Conservation (phyloP, 2,113 vertebrate species). For the Peucedramus taeniatus region DNA sequence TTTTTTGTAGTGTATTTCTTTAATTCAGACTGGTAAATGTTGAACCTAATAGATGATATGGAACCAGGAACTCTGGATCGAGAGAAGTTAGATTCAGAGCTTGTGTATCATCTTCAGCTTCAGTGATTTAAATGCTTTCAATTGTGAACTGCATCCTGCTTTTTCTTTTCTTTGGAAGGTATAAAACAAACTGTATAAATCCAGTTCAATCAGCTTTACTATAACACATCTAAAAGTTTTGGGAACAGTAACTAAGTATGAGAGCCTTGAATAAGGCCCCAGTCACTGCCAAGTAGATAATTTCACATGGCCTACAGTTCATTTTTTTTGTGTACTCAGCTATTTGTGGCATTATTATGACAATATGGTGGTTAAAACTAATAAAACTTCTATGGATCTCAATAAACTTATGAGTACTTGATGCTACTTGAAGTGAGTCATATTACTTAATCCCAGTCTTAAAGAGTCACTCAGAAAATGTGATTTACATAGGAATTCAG, state of each 20-base stretch:
- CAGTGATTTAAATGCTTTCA: neutral
- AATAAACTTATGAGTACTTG: neutral
- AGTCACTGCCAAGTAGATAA: neutral
- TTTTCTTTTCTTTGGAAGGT: neutral
- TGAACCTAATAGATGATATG: neutral
- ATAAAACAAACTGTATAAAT: neutral
- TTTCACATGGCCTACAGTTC: neutral
- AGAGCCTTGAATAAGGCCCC: neutral
- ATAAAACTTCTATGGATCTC: neutral
- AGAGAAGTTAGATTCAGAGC: neutral
- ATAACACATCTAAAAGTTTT: neutral
- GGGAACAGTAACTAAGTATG: neutral
- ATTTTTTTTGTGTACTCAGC: neutral
- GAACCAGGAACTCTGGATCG: neutral
- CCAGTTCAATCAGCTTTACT: neutral
- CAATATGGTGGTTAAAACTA: neutral
- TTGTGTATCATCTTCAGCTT: neutral
- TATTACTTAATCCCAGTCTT: neutral
- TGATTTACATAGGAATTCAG: neutral
- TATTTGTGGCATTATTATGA: neutral
- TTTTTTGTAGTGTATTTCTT: neutral
- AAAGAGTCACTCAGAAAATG: neutral
- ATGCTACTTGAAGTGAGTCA: neutral
- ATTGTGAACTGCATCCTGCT: neutral
- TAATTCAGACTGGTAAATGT: neutral